Percentiles rank a stretch among this genome's conserved stretches.
Evolutionary conservation across 2,113 vertebrate genomes (phyloP).

Genomic region (Cyanistes caeruleus): DNA sequence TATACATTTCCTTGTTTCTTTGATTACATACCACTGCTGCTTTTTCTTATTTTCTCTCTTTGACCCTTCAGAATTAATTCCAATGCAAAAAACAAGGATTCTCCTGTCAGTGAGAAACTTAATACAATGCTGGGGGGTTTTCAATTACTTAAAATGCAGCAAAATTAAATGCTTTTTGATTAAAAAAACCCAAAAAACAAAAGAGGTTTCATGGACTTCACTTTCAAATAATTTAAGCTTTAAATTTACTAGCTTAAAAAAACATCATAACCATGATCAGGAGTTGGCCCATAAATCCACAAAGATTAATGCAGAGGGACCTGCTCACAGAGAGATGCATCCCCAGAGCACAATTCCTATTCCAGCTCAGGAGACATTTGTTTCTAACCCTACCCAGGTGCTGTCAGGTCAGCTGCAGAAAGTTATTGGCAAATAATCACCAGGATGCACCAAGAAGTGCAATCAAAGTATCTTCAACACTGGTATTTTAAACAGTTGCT

Average conservation of each 20-base stretch:
- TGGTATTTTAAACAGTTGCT: background rate
- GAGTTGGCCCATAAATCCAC: background rate
- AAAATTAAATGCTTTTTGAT: background rate
- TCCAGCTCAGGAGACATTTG: background rate
- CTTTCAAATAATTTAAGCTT: background rate
- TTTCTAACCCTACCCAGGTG: background rate
- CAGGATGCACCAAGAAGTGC: background rate
- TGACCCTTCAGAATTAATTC: background rate
- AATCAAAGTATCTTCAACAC: background rate
- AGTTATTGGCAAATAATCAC: background rate
- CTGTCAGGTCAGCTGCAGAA: background rate
- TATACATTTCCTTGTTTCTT: background rate
- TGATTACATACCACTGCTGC: background rate
- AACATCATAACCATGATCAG: background rate
- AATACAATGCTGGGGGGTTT: background rate
- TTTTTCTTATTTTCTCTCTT: background rate
- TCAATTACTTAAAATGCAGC: background rate
- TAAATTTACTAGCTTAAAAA: background rate
- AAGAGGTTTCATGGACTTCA: background rate
- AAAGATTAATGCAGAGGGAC: background rate
- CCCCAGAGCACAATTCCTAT: background rate
- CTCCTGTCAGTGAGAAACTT: background rate
- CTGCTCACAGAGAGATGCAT: background rate
- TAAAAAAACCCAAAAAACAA: background rate
- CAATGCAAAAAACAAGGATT: background rate